Evolutionary conservation across 2,888 invertebrate genomes (phyloP), one percentile per base, ranked within the genome.

Genomic region (Diadromus collaris): DNA sequence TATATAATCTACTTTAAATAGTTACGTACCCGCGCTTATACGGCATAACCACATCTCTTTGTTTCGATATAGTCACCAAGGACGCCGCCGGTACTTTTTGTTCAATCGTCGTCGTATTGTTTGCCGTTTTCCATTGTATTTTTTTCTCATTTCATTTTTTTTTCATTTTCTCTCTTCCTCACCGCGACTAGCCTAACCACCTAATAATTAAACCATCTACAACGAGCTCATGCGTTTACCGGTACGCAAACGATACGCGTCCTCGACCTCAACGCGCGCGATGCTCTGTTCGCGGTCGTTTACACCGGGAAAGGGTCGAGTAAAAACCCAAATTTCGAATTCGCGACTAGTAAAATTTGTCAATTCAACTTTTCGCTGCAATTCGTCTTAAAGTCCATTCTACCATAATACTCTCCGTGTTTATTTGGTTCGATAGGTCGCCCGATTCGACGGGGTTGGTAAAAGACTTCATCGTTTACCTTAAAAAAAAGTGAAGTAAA

Each of bases 131-230:
- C 44, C 61, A 51, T 34, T 56, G n/a, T 67, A 16, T 65, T 56
- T 32, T 61, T 19, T 27, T 34, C 16, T 16, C 29, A 68, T 63
- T 29, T 38, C 56, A 48, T 58, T 73, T 63, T 27, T 65, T 73
- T 63, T 71, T 76, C 65, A 71, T 75, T 61, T 65, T 41, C 41
- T 81, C 69, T 85, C 73, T 73, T 76, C 76, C 76, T 83, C 76
- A 76, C 79, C 76, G 85, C 86, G 86, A 86, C 86, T 86, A 86
- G 86, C 82, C 86, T 86, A 86, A 84, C 82, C 83, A 84, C 85
- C 81, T 84, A 83, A 85, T 81, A 78, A 72, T 80, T 73, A 78
- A 75, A 67, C 70, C 61, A 56, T 24, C 75, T 64, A 75, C 69
- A 56, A 79, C 74, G 71, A 78, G 48, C 69, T 81, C 70, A 61